These are phyloP conservation scores for Accipiter cooperii DNA, from an alignment of 2,113 vertebrate species.

Conservation along the genomic window DNA sequence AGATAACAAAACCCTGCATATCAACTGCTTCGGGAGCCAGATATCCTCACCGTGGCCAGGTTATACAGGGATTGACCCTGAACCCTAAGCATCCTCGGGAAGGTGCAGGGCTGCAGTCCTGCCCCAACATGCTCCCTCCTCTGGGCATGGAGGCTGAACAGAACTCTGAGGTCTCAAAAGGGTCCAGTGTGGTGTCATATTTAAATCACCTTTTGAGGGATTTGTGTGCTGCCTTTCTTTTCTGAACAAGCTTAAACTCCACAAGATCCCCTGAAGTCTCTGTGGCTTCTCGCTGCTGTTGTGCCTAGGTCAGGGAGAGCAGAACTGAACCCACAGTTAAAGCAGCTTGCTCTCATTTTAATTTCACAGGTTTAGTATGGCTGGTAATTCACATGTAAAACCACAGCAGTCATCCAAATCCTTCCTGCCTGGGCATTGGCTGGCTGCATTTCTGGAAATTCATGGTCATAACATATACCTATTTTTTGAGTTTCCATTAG, in stretches of 20 bases:
- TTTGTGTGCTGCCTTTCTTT: neutral
- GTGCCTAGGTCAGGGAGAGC: neutral
- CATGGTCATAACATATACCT: conserved; percentile 30
- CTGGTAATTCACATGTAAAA: neutral
- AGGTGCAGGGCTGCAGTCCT: neutral
- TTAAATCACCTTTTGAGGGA: neutral
- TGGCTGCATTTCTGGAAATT: conserved; percentile 59
- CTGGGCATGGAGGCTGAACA: neutral
- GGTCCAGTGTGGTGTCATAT: neutral
- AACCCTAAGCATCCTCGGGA: fast-evolving
- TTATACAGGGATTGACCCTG: neutral
- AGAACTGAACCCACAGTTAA: neutral
- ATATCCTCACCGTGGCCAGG: neutral
- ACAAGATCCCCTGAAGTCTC: neutral
- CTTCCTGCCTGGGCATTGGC: conserved; percentile 31
- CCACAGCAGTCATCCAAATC: conserved; percentile 21
- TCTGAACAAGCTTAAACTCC: neutral
- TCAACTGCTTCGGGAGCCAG: neutral
- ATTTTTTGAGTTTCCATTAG: conserved; percentile 51
- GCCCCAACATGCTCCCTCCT: neutral
- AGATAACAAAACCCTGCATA: neutral
- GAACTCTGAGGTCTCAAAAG: neutral
- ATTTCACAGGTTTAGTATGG: conserved; percentile 2
- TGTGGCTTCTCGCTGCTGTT: neutral
- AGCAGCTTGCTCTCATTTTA: neutral